Percentiles rank a stretch among this genome's conserved stretches.
Evolutionary conservation across 2,797 vertebrate species (phyloP).

Genomic region (Chaetophractus vellerosus): DNA sequence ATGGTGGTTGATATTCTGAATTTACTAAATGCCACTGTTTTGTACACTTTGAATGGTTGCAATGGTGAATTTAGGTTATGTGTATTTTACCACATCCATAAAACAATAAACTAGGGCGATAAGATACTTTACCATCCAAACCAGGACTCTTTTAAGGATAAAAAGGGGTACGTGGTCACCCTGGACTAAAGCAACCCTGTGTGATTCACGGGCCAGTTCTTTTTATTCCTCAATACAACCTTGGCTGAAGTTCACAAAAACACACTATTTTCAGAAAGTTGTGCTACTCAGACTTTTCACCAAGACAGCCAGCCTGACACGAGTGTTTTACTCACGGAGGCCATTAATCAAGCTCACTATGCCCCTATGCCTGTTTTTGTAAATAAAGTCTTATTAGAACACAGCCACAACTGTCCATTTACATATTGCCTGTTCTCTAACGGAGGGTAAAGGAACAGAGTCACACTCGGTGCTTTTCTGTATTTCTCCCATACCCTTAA

Average conservation of each 20-base stretch:
- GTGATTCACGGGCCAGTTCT: background rate
- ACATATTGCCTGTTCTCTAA: background rate
- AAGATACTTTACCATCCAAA: background rate
- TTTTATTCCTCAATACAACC: background rate
- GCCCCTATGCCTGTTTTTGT: too few species aligned
- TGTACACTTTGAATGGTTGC: background rate
- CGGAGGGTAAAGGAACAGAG: background rate
- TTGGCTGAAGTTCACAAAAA: background rate
- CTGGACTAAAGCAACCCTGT: too few species aligned
- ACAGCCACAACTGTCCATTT: too few species aligned
- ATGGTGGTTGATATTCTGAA: background rate
- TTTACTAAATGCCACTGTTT: background rate
- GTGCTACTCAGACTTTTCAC: background rate
- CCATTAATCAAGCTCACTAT: too few species aligned
- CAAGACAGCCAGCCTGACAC: background rate
- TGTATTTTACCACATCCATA: background rate
- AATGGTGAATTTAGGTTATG: background rate
- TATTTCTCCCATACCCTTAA: background rate
- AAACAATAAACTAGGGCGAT: background rate
- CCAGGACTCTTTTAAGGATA: background rate
- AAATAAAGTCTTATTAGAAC: too few species aligned
- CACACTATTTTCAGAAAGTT: background rate
- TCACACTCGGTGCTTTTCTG: accelerated
- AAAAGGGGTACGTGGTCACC: too few species aligned
- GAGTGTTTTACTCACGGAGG: too few species aligned